Evolutionary conservation across 2,888 invertebrate species (phyloP).

Genomic region (Parochlus steinenii): DNA sequence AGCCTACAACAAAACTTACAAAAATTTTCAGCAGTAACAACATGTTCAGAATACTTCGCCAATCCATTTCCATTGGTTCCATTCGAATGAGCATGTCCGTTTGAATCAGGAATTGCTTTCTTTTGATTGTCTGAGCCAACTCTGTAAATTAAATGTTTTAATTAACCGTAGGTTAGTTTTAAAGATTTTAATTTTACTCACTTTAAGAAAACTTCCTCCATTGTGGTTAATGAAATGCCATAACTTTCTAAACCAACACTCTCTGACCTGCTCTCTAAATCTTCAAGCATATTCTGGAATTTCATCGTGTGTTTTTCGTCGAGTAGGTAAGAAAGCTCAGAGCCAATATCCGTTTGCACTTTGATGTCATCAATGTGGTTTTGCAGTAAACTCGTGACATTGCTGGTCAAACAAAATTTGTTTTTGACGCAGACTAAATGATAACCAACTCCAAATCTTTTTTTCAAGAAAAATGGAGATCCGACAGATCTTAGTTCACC

Average conservation of each 20-base stretch:
- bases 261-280: slow-evolving; percentile 40
- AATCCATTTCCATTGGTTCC: neutral
- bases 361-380: slow-evolving; percentile 42
- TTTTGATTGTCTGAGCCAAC: slow-evolving; percentile 4
- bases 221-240: slow-evolving; percentile 63
- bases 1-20: slow-evolving; percentile 1
- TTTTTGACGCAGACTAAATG: slow-evolving; percentile 36
- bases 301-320: slow-evolving; percentile 38
- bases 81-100: neutral
- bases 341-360: slow-evolving; percentile 47
- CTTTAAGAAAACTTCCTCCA: slow-evolving; percentile 74
- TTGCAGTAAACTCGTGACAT: slow-evolving; percentile 37
- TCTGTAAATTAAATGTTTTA: neutral
- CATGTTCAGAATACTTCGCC: neutral
- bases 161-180: too few species aligned
- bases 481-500: slow-evolving; percentile 59
- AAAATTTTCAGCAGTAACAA: neutral
- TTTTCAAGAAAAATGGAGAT: slow-evolving; percentile 56
- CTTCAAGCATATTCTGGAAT: slow-evolving; percentile 48
- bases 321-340: slow-evolving; percentile 49
- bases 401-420: slow-evolving; percentile 31
- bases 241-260: slow-evolving; percentile 51
- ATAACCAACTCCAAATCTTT: slow-evolving; percentile 63
- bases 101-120: neutral
- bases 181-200: neutral